phyloP scores from a whole-genome alignment of 53 echinoderm and acorn worm genomes.

The Stichopus horrens region DNA sequence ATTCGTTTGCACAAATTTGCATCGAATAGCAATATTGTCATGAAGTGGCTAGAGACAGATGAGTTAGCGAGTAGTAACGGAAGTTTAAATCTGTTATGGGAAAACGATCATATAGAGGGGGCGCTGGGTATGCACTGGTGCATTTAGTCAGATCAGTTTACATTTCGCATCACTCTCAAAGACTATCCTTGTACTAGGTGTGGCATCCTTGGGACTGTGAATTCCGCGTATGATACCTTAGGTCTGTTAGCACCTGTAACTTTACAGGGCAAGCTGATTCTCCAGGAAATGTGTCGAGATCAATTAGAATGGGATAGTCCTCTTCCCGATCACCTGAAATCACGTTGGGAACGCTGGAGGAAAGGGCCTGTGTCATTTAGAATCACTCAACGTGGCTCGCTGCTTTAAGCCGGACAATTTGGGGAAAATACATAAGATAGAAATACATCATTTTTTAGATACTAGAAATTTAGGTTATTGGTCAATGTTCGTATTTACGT shows the following conservation, averaged over 20 bases:
- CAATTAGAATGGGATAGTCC: constrained; percentile 20
- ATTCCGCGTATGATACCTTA: background rate
- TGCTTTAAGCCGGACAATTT: constrained; percentile 52
- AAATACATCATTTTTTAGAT: constrained; percentile 30
- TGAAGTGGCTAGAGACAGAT: constrained; percentile 47
- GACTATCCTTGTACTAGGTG: background rate
- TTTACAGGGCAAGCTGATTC: background rate
- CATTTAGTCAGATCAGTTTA: background rate
- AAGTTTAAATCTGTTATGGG: constrained; percentile 48
- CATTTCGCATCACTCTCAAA: background rate
- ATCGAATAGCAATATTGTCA: constrained; percentile 53
- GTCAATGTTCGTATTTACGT: constrained; percentile 68
- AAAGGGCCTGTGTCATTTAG: constrained; percentile 22
- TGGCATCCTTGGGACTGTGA: background rate
- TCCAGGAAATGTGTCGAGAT: constrained; percentile 59
- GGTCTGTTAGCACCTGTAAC: background rate
- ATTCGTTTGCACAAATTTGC: constrained; percentile 63
- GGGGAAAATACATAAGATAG: background rate
- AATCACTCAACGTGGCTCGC: constrained; percentile 25
- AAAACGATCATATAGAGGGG: constrained; percentile 52
- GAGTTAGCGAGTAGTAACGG: constrained; percentile 49
- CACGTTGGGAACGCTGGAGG: constrained; percentile 48
- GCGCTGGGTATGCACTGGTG: constrained; percentile 29
- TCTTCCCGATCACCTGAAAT: background rate
- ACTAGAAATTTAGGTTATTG: constrained; percentile 57